These are phyloP conservation scores for Anoplopoma fimbria DNA, from an alignment of 2,113 vertebrate species.

Conservation along the genomic window DNA sequence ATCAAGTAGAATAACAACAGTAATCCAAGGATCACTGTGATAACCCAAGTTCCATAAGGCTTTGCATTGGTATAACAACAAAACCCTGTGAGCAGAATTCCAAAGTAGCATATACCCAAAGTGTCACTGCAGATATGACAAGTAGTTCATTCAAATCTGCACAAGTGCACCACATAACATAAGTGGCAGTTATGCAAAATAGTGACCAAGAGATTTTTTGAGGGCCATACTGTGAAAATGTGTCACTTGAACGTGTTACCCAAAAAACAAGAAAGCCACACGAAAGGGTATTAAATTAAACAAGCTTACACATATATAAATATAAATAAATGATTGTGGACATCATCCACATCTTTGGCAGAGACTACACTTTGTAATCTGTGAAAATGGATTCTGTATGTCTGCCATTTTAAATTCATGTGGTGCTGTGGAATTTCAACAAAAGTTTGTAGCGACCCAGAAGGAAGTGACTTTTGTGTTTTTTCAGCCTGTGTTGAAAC, in stretches of 20 bases:
- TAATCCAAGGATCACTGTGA: conserved; percentile 37
- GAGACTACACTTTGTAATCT: conserved; percentile 20
- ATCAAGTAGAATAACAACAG: conserved; percentile 16
- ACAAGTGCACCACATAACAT: conserved; percentile 28
- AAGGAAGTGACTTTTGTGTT: not conserved
- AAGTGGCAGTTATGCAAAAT: conserved; percentile 40
- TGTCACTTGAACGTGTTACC: conserved; percentile 39
- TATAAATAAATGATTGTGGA: conserved; percentile 52
- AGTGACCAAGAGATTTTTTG: conserved; percentile 44
- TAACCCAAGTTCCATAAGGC: conserved; percentile 5
- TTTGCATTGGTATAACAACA: not conserved
- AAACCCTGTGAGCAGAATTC: conserved; percentile 22
- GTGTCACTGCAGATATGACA: conserved; percentile 44
- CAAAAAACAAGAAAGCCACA: conserved; percentile 33
- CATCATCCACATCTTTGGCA: conserved; percentile 3
- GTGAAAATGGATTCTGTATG: conserved; percentile 16
- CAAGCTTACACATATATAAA: conserved; percentile 37
- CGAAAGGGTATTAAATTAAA: conserved; percentile 41
- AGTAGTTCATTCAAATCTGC: conserved; percentile 53
- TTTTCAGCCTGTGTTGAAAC: not conserved
- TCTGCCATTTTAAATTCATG: conserved; percentile 11
- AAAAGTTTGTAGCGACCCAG: not conserved
- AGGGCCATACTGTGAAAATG: conserved; percentile 36
- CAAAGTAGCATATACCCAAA: conserved; percentile 15
- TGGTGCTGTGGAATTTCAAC: not conserved